phyloP scores from a whole-genome alignment of 2,797 vertebrate species.

The Triplophysa bombifrons region DNA sequence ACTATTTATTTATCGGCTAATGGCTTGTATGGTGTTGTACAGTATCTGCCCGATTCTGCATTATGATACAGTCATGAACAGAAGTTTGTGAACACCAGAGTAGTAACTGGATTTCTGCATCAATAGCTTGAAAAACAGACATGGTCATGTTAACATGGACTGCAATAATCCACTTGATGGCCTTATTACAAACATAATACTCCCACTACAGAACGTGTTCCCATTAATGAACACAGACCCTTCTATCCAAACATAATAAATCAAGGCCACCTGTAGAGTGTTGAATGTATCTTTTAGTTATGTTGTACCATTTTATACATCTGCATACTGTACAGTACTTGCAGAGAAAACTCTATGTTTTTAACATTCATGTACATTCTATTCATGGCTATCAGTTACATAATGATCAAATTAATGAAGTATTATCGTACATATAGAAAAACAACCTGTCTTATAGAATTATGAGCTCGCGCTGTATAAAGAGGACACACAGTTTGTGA shows the following conservation, averaged over 20 bases:
- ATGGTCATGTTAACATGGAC: neutral
- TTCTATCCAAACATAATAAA: neutral
- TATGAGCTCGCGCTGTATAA: too few species aligned
- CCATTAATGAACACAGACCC: neutral
- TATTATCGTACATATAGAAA: too few species aligned
- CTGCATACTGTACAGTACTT: too few species aligned
- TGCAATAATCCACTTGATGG: neutral
- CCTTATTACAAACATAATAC: neutral
- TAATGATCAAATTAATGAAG: too few species aligned
- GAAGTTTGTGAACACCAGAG: constrained; percentile 7
- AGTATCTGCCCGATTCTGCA: neutral
- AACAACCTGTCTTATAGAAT: too few species aligned
- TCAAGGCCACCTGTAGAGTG: neutral
- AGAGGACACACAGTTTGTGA: too few species aligned
- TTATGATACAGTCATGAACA: constrained; percentile 9
- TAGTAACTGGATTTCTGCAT: constrained; percentile 11
- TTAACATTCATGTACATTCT: too few species aligned
- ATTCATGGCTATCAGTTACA: too few species aligned
- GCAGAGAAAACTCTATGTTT: too few species aligned
- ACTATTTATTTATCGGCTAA: constrained; percentile 17
- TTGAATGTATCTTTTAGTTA: neutral
- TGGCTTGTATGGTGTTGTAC: constrained; percentile 26
- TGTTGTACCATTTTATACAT: neutral
- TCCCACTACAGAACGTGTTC: neutral
- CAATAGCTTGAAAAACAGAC: neutral